These are phyloP conservation scores for Sebastes trivittatus DNA, from an alignment of 2,797 vertebrate genomes.

Conservation along the genomic window DNA sequence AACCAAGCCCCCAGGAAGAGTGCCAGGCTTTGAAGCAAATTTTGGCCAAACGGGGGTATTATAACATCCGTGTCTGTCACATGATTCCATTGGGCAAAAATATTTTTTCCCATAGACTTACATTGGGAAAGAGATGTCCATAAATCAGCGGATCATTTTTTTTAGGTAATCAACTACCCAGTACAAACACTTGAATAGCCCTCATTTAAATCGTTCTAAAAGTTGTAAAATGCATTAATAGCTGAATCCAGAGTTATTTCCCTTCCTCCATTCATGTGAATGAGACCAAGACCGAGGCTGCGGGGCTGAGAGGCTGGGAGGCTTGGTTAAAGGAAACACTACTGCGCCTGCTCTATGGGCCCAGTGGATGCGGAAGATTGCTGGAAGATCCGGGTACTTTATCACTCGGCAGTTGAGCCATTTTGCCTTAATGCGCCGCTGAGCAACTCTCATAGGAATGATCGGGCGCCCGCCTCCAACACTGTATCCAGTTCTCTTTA, in stretches of 20 bases:
- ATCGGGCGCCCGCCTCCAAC: background rate
- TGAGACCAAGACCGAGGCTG: background rate
- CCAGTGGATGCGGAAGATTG: background rate
- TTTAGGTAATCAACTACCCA: background rate
- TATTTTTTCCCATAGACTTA: background rate
- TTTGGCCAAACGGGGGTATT: background rate
- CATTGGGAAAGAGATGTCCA: background rate
- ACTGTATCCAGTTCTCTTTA: background rate
- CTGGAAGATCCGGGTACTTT: background rate
- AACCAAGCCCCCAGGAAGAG: background rate
- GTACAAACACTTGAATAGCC: background rate
- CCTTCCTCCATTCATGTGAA: background rate
- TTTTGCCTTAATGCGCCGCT: background rate
- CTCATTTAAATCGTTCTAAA: background rate
- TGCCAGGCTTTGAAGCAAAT: too few species aligned
- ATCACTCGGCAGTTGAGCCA: background rate
- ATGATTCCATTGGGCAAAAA: background rate
- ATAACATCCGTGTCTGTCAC: background rate
- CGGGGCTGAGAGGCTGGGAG: background rate
- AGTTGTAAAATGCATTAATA: background rate
- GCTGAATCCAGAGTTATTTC: background rate
- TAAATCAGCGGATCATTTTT: background rate
- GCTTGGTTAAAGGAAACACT: background rate
- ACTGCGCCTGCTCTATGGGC: background rate
- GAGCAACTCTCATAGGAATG: background rate